These are phyloP conservation scores for Drosophila santomea DNA, from an alignment of 1,140 invertebrate genomes.

Conservation along the genomic window DNA sequence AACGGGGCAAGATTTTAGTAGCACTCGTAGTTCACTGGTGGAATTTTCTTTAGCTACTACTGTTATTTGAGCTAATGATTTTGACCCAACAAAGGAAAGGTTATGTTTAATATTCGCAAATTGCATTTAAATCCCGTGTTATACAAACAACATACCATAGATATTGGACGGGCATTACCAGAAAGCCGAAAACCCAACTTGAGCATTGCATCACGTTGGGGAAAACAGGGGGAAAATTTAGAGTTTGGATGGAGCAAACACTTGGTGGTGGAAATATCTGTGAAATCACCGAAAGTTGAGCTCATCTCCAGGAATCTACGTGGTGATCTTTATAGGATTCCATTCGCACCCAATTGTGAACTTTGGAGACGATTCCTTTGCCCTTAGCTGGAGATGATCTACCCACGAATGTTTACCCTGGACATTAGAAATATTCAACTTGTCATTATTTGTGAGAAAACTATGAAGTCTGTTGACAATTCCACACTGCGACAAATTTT, in stretches of 20 bases:
- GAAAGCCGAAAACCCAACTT: constrained; percentile 30
- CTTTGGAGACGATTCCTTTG: constrained; percentile 19
- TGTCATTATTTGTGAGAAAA: constrained; percentile 40
- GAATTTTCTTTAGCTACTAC: constrained; percentile 21
- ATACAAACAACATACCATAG: constrained; percentile 8
- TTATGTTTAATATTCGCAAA: constrained; percentile 23
- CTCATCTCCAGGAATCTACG: constrained; percentile 38
- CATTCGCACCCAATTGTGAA: constrained; percentile 47
- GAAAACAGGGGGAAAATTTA: constrained; percentile 24
- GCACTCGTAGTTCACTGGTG: constrained; percentile 6
- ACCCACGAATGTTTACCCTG: constrained; percentile 44
- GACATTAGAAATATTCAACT: constrained; percentile 58
- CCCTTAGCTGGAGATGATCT: constrained; percentile 22
- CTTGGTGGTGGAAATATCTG: constrained; percentile 34
- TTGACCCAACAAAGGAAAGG: constrained; percentile 22
- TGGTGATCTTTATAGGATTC: constrained; percentile 43
- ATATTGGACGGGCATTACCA: constrained; percentile 13
- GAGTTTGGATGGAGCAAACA: constrained; percentile 10
- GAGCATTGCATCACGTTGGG: constrained; percentile 5
- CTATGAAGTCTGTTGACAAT: constrained; percentile 1
- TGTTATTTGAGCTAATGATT: constrained; percentile 34
- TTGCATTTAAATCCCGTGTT: constrained; percentile 21
- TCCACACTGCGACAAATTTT: neutral
- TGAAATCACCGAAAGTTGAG: constrained; percentile 52
- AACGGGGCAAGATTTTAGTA: constrained; percentile 27